phyloP scores from a whole-genome alignment of 2,797 vertebrate genomes.

The Muraenolepis orangiensis region DNA sequence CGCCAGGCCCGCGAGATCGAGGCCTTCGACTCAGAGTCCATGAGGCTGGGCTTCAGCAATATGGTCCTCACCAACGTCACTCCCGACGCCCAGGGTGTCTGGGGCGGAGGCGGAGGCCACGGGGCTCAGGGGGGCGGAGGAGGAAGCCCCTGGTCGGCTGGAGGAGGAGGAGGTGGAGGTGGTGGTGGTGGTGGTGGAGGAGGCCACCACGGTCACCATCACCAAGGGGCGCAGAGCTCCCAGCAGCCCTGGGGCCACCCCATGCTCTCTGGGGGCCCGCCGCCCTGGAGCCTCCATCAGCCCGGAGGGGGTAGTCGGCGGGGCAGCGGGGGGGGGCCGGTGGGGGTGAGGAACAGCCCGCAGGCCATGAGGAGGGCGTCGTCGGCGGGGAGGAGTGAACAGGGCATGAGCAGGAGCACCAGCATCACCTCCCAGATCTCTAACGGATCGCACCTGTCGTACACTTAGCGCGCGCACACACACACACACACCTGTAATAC shows the following conservation, averaged over 20 bases:
- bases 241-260: constrained; percentile 91
- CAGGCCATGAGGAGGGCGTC: constrained; percentile 95
- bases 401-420: constrained; percentile 98
- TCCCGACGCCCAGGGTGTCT: constrained; percentile 88
- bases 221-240: constrained; percentile 70
- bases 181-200: constrained; percentile 28
- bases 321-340: constrained; percentile 81
- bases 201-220: constrained; percentile 58
- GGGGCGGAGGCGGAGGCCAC: constrained; percentile 75
- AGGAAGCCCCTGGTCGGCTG: constrained; percentile 60
- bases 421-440: constrained; percentile 99
- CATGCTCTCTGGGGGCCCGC: constrained; percentile 86
- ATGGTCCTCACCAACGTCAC: constrained; percentile 97
- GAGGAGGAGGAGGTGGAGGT: constrained; percentile 48
- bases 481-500: constrained; percentile 6
- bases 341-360: constrained; percentile 95
- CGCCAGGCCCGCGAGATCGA: constrained; percentile 97
- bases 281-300: constrained; percentile 91
- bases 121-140: constrained; percentile 80
- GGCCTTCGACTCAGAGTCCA: constrained; percentile 98
- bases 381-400: constrained; percentile 93
- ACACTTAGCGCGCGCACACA: constrained; percentile 78
- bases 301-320: constrained; percentile 86
- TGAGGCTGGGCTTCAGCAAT: constrained; percentile 98
- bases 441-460: constrained; percentile 98